A percentile compares a stretch with the other conserved stretches of the same genome.
Evolutionary conservation across 2,113 vertebrate species (phyloP).

Genomic region (Notechis scutatus): DNA sequence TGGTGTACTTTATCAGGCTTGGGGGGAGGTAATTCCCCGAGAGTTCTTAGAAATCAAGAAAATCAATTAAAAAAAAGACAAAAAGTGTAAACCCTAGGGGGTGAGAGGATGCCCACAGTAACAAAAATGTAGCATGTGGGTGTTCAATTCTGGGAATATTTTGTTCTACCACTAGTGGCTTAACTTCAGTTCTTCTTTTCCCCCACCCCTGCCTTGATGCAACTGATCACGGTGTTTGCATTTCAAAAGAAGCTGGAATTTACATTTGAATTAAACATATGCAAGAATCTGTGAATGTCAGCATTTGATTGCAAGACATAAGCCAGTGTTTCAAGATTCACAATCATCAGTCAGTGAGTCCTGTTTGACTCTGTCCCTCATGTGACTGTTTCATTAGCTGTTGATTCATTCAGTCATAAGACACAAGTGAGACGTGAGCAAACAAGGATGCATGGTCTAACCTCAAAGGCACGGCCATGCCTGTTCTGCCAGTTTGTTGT

Average conservation of each 20-base stretch:
- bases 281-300: conserved; percentile 7
- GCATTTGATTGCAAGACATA: conserved; percentile 27
- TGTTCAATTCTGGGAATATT: background rate
- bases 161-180: background rate
- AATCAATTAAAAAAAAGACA: background rate
- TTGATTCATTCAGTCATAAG: conserved; percentile 74
- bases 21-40: background rate
- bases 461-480: conserved; percentile 65
- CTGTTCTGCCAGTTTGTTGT: conserved; percentile 67
- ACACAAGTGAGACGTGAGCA: conserved; percentile 56
- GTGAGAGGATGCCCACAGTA: background rate
- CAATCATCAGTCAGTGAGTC: conserved; percentile 45
- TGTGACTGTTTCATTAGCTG: conserved; percentile 70
- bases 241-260: background rate
- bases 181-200: background rate
- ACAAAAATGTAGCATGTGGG: background rate
- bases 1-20: background rate
- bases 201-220: accelerated
- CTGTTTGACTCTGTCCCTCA: conserved; percentile 65
- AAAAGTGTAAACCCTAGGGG: background rate
- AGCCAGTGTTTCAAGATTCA: conserved; percentile 47
- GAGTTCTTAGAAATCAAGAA: background rate
- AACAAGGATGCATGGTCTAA: conserved; percentile 62
- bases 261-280: background rate
- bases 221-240: conserved; percentile 6